phyloP scores from a whole-genome alignment of 2,113 vertebrate species.

The Microcebus lehilahytsara region DNA sequence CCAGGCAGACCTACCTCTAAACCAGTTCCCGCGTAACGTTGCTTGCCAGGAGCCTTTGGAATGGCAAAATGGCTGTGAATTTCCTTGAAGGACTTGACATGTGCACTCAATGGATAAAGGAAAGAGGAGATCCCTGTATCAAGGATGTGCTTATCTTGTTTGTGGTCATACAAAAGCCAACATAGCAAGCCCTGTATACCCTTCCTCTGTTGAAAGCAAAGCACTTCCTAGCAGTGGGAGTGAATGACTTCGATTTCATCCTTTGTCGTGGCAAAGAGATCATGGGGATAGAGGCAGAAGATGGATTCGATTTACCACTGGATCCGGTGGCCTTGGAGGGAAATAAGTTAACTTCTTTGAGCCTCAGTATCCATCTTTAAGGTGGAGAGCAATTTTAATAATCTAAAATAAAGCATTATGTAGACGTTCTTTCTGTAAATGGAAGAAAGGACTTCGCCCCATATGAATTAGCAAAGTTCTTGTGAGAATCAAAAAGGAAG shows the following conservation, averaged over 20 bases:
- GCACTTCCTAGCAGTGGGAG: neutral
- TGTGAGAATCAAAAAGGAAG: neutral
- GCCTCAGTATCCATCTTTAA: neutral
- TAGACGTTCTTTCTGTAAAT: neutral
- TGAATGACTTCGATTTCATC: neutral
- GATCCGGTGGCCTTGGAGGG: neutral
- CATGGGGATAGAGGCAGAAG: neutral
- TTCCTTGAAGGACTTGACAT: neutral
- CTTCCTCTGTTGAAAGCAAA: neutral
- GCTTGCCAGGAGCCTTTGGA: neutral
- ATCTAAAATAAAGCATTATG: neutral
- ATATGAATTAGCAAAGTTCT: neutral
- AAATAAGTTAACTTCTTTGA: neutral
- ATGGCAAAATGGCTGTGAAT: neutral
- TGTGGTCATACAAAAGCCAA: neutral
- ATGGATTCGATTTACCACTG: neutral
- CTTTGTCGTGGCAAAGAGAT: neutral
- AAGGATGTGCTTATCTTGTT: neutral
- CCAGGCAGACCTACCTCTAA: neutral
- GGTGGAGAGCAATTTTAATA: neutral
- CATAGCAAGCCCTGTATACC: neutral
- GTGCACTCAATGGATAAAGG: neutral
- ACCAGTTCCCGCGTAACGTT: neutral
- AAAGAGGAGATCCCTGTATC: neutral
- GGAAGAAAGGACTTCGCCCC: neutral